Evolutionary conservation across 2,888 invertebrate genomes (phyloP), one percentile per base, ranked within the genome.

Genomic region (Erpobdella octoculata): DNA sequence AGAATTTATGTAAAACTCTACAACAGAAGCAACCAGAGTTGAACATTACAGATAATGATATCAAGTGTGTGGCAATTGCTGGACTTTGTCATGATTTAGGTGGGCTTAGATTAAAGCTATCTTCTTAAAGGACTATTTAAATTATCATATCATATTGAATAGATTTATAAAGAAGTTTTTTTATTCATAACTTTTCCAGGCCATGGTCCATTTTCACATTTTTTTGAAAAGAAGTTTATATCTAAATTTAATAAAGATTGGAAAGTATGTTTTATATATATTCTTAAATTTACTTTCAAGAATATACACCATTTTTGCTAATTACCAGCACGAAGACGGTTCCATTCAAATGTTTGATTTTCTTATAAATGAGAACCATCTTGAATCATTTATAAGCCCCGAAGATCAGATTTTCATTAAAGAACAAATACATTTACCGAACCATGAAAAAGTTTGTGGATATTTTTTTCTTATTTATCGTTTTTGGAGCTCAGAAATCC

Each of bases 1-100:
- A 62, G 35, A 62, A 28, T 33, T 62, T 62, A 35, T 62, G 62
- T 33, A 62, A 35, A 62, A 74, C 75, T 0, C 67, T 82, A 28
- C 78, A 78, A 38, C 72, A 74, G 5, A 79, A 80, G 31, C 83
- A 84, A 73, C 84, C 83, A 0, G 81, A 82, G 48, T 78, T 86
- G 33, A 75, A 78, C 12, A 85, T 87, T 64, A 82, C 81, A 2
- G 79, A 81, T 2, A 76, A 78, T 41, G 87, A 88, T 75, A 78
- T 85, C 33, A 76, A 87, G 21, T 86, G 87, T 79, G 84, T 87
- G 15, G 79, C 86, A 79, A 83, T 89, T 41, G 89, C 89, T 53
- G 89, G 87, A 0, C 83, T 89, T 0, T 85, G 88, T 71, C 89
- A 89, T 81, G 89, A 89, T 78, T 78, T 89, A 18, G 89, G 88